A percentile compares a stretch with the other conserved stretches of the same genome.
phyloP scores from a whole-genome alignment of 2,888 invertebrate genomes.

The Molanna angustata region DNA sequence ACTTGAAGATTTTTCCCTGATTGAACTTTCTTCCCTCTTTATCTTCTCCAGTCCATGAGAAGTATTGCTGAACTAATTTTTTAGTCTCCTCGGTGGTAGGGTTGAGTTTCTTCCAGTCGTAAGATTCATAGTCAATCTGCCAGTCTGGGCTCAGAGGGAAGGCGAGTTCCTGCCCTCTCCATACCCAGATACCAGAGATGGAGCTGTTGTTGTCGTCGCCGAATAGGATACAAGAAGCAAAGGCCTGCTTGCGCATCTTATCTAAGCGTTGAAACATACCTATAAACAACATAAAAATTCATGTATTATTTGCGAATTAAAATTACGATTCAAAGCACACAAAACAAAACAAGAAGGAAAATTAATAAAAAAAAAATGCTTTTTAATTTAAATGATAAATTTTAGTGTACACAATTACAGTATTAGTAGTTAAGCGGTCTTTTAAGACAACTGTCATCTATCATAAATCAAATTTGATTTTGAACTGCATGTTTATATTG shows the following conservation, averaged over 20 bases:
- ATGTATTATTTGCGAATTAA: no score
- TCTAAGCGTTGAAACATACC: conserved; percentile 98
- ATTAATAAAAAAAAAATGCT: no score
- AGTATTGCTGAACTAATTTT: conserved; percentile 82
- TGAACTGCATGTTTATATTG: no score
- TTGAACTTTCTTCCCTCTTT: conserved; percentile 89
- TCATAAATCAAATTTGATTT: no score
- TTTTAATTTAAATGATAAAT: no score
- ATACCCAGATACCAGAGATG: conserved; percentile 97
- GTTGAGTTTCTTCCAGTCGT: conserved; percentile 93
- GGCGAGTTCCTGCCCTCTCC: conserved; percentile 93
- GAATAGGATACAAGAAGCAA: conserved; percentile 91
- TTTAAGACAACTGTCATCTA: no score
- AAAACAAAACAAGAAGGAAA: no score
- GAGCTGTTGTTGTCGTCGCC: conserved; percentile 88
- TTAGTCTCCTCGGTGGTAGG: conserved; percentile 76
- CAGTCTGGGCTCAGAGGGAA: conserved; percentile 90
- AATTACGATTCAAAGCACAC: no score
- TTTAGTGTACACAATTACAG: no score
- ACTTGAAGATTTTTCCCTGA: conserved; percentile 99
- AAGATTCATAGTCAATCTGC: conserved; percentile 96
- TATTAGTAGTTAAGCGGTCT: no score
- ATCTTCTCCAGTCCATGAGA: conserved; percentile 86
- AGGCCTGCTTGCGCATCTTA: conserved; percentile 95
- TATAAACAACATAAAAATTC: conserved; percentile 40